phyloP scores from a whole-genome alignment of 2,797 vertebrate species.

The Xenops minutus region DNA sequence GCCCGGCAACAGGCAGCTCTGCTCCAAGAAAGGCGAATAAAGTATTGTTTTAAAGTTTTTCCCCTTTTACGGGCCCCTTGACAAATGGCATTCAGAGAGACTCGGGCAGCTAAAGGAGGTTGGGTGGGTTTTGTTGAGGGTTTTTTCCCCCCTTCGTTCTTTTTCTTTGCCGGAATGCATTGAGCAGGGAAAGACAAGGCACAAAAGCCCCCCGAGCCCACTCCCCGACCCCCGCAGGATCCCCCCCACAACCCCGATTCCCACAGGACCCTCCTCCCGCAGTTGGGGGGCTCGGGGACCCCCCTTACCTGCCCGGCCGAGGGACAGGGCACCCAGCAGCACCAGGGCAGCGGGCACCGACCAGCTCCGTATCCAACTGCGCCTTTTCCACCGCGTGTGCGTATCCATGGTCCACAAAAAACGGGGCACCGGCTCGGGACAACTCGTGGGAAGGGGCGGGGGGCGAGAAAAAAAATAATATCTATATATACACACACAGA shows the following conservation, averaged over 20 bases:
- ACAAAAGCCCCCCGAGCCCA: neutral
- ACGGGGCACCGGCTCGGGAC: constrained; percentile 7
- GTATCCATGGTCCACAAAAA: constrained; percentile 74
- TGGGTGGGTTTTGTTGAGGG: neutral
- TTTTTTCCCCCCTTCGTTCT: neutral
- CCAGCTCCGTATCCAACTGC: constrained; percentile 62
- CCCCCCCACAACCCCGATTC: neutral
- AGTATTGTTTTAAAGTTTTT: constrained; percentile 23
- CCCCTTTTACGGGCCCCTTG: constrained; percentile 56
- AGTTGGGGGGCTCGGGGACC: neutral
- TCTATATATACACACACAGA: neutral
- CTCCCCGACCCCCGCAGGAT: too few relatives aligned
- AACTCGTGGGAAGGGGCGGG: neutral
- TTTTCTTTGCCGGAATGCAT: neutral
- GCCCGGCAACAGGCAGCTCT: neutral
- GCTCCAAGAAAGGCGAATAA: neutral
- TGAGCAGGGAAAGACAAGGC: neutral
- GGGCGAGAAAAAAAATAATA: neutral
- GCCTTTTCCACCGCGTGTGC: constrained; percentile 81
- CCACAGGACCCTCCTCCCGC: neutral
- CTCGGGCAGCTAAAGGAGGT: constrained; percentile 33
- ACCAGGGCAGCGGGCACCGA: constrained; percentile 44
- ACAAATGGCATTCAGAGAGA: constrained; percentile 48
- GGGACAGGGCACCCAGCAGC: constrained; percentile 58
- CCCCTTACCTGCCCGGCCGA: constrained; percentile 76